These are phyloP conservation scores for Raja brachyura DNA, from an alignment of 2,113 vertebrate species.

Conservation along the genomic window DNA sequence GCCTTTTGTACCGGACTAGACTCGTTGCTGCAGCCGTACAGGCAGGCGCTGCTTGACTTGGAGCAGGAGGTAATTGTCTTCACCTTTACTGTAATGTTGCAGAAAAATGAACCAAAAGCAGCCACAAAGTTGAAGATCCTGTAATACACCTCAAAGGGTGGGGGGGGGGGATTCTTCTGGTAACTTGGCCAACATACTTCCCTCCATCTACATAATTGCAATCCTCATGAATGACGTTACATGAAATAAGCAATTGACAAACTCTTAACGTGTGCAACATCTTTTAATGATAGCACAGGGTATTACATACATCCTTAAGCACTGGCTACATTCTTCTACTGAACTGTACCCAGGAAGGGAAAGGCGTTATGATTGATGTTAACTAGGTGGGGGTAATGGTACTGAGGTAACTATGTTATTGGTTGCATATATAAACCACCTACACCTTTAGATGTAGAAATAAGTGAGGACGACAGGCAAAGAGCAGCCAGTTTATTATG, in stretches of 20 bases:
- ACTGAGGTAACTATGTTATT: too few species aligned
- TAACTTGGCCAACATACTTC: neutral
- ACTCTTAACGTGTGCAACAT: too few species aligned
- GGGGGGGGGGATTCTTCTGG: neutral
- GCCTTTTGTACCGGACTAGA: conserved; percentile 94
- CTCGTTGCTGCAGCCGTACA: conserved; percentile 86
- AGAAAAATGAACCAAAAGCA: neutral
- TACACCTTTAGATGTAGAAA: neutral
- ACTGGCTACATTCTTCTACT: too few species aligned
- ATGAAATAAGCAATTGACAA: too few species aligned
- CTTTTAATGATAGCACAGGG: too few species aligned
- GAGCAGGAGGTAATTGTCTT: conserved; percentile 79
- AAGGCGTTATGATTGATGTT: too few species aligned
- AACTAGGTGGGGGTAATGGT: too few species aligned
- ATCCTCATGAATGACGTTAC: neutral
- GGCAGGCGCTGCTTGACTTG: conserved; percentile 86
- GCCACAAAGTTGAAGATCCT: neutral
- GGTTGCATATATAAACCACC: too few species aligned
- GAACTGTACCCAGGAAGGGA: too few species aligned
- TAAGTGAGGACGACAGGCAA: neutral
- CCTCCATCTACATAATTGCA: neutral
- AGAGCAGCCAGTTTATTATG: neutral
- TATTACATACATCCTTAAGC: too few species aligned
- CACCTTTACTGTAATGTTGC: neutral
- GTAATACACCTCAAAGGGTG: neutral